Conservation (phyloP, 2,113 vertebrate genomes). For the Coracopsis vasa region DNA sequence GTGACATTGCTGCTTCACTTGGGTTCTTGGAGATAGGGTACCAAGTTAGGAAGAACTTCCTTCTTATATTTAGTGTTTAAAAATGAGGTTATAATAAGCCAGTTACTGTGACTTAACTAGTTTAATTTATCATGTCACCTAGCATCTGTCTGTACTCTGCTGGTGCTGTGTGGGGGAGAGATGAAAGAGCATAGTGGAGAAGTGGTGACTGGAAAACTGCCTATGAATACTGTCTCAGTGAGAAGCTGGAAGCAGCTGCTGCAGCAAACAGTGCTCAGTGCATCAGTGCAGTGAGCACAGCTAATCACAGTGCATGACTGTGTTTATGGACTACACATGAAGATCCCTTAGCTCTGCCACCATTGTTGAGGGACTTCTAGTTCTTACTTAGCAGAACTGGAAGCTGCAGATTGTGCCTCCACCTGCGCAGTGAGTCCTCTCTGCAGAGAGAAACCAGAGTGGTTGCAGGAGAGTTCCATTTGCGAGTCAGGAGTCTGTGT, state of each 20-base stretch:
- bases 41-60: background rate
- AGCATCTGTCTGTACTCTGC: background rate
- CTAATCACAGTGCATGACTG: background rate
- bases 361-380: background rate
- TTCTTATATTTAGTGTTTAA: background rate
- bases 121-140: background rate
- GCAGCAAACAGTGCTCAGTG: background rate
- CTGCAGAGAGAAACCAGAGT: background rate
- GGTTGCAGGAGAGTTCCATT: background rate
- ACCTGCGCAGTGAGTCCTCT: background rate
- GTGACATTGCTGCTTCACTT: background rate
- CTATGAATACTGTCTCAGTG: background rate
- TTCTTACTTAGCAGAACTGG: background rate
- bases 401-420: background rate
- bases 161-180: background rate
- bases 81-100: background rate
- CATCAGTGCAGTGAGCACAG: background rate
- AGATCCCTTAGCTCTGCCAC: background rate
- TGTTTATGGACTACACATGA: fast-evolving
- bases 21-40: background rate
- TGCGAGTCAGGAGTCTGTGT: background rate
- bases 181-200: background rate
- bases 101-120: background rate
- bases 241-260: background rate
- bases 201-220: background rate